phyloP scores from a whole-genome alignment of 2,113 vertebrate genomes.

The Leptosomus discolor region DNA sequence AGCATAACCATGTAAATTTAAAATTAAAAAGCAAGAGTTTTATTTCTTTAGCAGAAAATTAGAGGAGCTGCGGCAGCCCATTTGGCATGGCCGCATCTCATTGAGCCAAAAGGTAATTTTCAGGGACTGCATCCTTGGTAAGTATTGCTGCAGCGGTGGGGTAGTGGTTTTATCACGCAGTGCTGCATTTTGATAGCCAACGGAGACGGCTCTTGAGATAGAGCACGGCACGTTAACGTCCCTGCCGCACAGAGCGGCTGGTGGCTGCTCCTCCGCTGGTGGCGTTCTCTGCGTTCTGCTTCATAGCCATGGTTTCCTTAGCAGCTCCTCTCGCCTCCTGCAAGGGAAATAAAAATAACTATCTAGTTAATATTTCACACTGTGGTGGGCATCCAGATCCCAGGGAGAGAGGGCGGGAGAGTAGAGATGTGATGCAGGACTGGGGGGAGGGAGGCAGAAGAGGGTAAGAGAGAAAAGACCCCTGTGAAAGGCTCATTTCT shows the following conservation, averaged over 20 bases:
- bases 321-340: neutral
- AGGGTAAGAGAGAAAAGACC: neutral
- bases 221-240: conserved; percentile 16
- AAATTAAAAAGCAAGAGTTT: conserved; percentile 12
- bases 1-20: neutral
- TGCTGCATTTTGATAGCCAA: conserved; percentile 48
- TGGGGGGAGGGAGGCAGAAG: neutral
- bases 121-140: conserved; percentile 3
- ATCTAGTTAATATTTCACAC: conserved; percentile 33
- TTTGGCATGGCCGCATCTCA: conserved; percentile 1
- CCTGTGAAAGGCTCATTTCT: neutral
- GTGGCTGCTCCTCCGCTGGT: neutral
- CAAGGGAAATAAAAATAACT: conserved; percentile 20
- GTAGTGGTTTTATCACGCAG: conserved; percentile 35
- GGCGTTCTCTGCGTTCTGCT: neutral
- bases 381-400: neutral
- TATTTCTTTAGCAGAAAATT: conserved; percentile 32
- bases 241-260: neutral
- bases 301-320: neutral
- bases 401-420: neutral
- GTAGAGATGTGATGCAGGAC: neutral
- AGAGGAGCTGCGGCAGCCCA: neutral
- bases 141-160: neutral
- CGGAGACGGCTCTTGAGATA: conserved; percentile 50
- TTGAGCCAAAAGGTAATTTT: conserved; percentile 22